Conservation (phyloP, 2,797 vertebrate genomes). For the Phalanger gymnotis region DNA sequence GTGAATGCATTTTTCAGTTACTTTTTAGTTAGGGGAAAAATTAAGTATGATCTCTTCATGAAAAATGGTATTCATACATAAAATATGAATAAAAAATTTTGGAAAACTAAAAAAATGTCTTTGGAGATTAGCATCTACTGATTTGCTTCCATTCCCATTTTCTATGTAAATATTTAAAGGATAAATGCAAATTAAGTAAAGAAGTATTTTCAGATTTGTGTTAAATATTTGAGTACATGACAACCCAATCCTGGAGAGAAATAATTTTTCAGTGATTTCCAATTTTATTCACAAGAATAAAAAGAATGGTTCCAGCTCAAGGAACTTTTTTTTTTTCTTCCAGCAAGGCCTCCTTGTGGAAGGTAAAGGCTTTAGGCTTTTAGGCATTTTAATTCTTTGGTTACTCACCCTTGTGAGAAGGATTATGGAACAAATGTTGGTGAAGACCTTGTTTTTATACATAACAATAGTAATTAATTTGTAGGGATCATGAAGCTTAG, state of each 20-base stretch:
- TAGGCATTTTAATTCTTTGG: slow-evolving; percentile 35
- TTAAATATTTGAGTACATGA: slow-evolving; percentile 44
- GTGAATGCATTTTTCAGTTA: not conserved
- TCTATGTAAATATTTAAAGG: slow-evolving; percentile 56
- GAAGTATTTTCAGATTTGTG: slow-evolving; percentile 59
- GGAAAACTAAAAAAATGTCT: slow-evolving; percentile 21
- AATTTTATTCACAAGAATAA: slow-evolving; percentile 33
- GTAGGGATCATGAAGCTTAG: not conserved
- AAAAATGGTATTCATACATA: not conserved
- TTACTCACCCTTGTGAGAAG: slow-evolving; percentile 18
- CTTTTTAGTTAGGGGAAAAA: not conserved
- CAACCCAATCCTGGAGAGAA: slow-evolving; percentile 36
- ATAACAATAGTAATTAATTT: slow-evolving; percentile 30
- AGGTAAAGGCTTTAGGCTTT: not conserved
- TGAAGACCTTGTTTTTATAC: slow-evolving; percentile 48
- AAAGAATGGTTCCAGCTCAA: slow-evolving; percentile 21
- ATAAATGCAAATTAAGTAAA: slow-evolving; percentile 48
- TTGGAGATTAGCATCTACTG: slow-evolving; percentile 1
- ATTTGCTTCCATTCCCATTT: slow-evolving; percentile 17
- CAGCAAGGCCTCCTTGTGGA: slow-evolving; percentile 20
- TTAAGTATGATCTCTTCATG: not conserved
- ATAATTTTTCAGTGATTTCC: slow-evolving; percentile 19
- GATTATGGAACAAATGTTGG: slow-evolving; percentile 32
- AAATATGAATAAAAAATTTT: slow-evolving; percentile 11
- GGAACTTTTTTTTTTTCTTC: slow-evolving; percentile 39